Percentiles rank a stretch among this genome's conserved stretches.
phyloP scores from a whole-genome alignment of 2,797 vertebrate genomes.

The Lepidocolaptes lacrymiger region DNA sequence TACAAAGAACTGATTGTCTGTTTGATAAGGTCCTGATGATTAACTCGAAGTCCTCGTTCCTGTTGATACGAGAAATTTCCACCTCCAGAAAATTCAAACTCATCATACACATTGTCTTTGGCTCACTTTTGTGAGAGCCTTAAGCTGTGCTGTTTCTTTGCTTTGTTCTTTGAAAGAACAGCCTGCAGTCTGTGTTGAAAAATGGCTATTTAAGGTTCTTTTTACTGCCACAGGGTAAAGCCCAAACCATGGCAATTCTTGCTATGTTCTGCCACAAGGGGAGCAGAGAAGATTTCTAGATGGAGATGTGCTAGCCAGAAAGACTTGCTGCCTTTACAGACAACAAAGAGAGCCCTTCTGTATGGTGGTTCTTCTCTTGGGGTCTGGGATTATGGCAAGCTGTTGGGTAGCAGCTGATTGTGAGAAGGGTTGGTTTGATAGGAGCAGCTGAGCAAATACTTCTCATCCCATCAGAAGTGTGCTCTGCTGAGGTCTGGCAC shows the following conservation, averaged over 20 bases:
- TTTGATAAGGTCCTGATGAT: not conserved
- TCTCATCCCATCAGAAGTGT: not conserved
- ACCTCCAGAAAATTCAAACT: not conserved
- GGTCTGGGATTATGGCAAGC: not conserved
- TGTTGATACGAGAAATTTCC: not conserved
- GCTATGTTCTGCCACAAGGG: not conserved
- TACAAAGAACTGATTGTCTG: fast-evolving
- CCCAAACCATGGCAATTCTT: not conserved
- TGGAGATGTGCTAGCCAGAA: not conserved
- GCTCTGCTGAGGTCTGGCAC: not conserved
- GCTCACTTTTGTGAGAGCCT: not conserved
- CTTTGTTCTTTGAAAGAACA: not conserved
- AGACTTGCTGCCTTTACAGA: not conserved
- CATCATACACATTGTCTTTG: not conserved
- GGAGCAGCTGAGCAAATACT: not conserved
- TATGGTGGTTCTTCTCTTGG: not conserved
- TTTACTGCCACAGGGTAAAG: not conserved
- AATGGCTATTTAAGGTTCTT: not conserved
- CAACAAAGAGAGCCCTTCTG: not conserved
- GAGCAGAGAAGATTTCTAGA: not conserved
- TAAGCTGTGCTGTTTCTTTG: not conserved
- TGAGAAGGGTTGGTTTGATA: not conserved
- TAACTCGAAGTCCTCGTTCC: not conserved
- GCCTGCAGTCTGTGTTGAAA: not conserved
- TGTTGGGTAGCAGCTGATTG: not conserved